These are phyloP conservation scores for Endomychus coccineus DNA, from an alignment of 2,888 invertebrate genomes.

Conservation along the genomic window DNA sequence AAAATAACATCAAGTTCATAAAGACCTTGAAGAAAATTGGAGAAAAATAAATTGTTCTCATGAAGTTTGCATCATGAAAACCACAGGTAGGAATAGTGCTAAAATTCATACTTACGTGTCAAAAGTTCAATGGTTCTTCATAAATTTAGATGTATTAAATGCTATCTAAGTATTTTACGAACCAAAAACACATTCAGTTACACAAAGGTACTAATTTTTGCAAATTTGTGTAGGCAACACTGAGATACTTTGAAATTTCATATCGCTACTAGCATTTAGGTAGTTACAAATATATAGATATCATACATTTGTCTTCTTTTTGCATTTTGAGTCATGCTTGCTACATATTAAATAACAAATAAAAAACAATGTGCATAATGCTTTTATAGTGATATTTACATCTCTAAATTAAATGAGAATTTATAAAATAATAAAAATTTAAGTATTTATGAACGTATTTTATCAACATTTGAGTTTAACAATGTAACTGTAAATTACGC, in stretches of 20 bases:
- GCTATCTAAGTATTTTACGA: conserved; percentile 32
- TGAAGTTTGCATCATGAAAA: too few species aligned
- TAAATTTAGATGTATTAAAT: conserved; percentile 32
- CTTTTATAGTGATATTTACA: conserved; percentile 28
- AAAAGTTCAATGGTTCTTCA: too few species aligned
- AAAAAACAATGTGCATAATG: conserved; percentile 34
- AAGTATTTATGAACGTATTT: conserved; percentile 24
- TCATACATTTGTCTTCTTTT: conserved; percentile 36
- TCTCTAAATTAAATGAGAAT: conserved; percentile 21
- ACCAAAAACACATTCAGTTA: conserved; percentile 38
- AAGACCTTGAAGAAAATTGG: too few species aligned
- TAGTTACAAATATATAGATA: conserved; percentile 40
- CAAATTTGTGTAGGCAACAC: conserved; percentile 40
- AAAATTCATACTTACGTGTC: too few species aligned
- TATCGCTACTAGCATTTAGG: conserved; percentile 30
- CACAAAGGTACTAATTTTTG: conserved; percentile 36
- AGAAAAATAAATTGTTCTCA: too few species aligned
- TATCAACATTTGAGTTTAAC: conserved; percentile 18
- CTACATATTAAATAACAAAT: conserved; percentile 41
- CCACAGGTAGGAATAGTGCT: too few species aligned
- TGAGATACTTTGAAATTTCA: conserved; percentile 34
- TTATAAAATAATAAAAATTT: conserved; percentile 22
- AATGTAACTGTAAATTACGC: conserved; percentile 15
- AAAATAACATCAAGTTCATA: too few species aligned
- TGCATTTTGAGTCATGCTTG: conserved; percentile 25